Evolutionary conservation across 2,888 invertebrate genomes (phyloP), one percentile per base, ranked within the genome.

Genomic region (Archips crataeganus): DNA sequence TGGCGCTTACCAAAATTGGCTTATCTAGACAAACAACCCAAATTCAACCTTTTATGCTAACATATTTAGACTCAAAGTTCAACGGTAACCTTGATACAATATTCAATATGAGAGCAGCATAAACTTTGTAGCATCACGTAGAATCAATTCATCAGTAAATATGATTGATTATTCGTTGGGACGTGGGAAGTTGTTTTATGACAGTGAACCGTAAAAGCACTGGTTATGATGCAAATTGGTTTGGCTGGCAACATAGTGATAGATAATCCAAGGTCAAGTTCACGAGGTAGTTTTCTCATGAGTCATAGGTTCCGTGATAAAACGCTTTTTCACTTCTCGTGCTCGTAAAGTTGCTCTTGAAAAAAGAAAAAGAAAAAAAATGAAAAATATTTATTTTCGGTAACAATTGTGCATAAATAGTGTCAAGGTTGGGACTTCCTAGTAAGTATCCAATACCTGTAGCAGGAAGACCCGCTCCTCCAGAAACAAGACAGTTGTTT

Each of bases 121-220:
- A 77, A 77, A 80, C 75, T 77, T 80, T 78, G 79, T 75, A 78
- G 71, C 70, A 81, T 82, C 84, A 86, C 82, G 81, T 81, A 75
- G 76, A 77, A 79, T 82, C 85, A 82, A 87, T 87, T 84, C 80
- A 84, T 85, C 85, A 83, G 80, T 36, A 65, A 60, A 72, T 47
- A 62, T 60, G 67, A 85, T 85, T 80, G 81, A 85, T 85, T 61
- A 77, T 49, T 32, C 71, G 70, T 59, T 47, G 61, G 66, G 45
- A 62, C 32, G 32, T 59, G 57, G 45, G 45, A 3, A 54, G n/a
- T 4, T 69, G 11, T 51, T 42, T 10, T 39, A 36, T 47, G 39
- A 63, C 15, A 60, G 42, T 34, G 23, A 36, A 68, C 51, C 11
- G 15, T 15, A 34, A n/a, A 5, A 49, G 34, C 47, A 39, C 15